These are phyloP conservation scores for Dryobotodes eremita DNA, from an alignment of 2,888 invertebrate species.

Conservation along the genomic window DNA sequence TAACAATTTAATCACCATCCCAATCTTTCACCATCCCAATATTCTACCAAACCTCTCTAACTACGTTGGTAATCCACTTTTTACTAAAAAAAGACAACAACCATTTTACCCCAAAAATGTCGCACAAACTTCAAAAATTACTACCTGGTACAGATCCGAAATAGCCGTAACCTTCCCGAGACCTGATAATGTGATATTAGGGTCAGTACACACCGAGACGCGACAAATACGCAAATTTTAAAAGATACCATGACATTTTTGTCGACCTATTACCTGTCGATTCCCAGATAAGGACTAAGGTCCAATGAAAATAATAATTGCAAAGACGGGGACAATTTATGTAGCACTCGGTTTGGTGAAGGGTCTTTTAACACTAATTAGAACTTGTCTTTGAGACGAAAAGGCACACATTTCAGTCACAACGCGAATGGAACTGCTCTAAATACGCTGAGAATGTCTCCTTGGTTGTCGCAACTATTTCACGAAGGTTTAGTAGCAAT, in stretches of 20 bases:
- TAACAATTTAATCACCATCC: background rate
- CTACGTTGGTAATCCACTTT: constrained; percentile 1
- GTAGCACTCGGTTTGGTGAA: background rate
- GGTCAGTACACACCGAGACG: background rate
- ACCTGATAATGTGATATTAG: constrained; percentile 47
- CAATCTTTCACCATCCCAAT: background rate
- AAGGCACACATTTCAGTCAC: background rate
- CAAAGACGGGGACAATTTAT: background rate
- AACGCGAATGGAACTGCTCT: background rate
- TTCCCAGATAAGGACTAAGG: background rate
- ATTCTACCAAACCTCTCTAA: background rate
- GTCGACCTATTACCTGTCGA: background rate
- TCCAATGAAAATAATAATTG: background rate
- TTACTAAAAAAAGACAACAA: constrained; percentile 23
- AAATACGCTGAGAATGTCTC: too few species aligned
- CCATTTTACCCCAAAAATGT: constrained; percentile 31
- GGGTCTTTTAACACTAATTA: background rate
- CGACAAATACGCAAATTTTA: background rate
- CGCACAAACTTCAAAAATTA: constrained; percentile 46
- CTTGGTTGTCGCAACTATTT: background rate
- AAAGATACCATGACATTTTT: background rate
- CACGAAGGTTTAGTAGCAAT: background rate
- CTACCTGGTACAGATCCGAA: constrained; percentile 37
- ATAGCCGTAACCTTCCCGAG: constrained; percentile 38
- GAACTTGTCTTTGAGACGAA: background rate